These are phyloP conservation scores for Archips xylosteana DNA, from an alignment of 2,888 invertebrate species.

Conservation along the genomic window DNA sequence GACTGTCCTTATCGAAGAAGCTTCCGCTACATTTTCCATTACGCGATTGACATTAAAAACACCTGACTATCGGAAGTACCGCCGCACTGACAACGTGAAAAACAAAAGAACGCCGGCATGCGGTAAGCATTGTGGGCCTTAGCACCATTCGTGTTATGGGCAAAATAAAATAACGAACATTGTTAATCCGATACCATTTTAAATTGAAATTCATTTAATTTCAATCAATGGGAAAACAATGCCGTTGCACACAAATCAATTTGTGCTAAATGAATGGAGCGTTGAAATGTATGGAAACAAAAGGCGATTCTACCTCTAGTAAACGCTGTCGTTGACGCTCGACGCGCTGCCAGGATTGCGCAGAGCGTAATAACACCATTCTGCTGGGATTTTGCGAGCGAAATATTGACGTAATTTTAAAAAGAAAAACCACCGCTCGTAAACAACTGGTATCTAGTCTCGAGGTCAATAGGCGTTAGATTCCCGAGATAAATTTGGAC, in stretches of 20 bases:
- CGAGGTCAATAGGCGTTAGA: conserved; percentile 43
- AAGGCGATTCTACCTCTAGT: conserved; percentile 27
- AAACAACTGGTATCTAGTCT: conserved; percentile 41
- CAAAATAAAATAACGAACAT: not conserved
- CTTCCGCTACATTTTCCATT: conserved; percentile 15
- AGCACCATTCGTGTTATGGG: not conserved
- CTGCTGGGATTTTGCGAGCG: conserved; percentile 47
- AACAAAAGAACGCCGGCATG: not conserved
- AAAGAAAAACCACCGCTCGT: conserved; percentile 43
- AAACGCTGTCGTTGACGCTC: conserved; percentile 17
- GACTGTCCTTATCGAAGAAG: not conserved
- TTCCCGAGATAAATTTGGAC: conserved; percentile 29
- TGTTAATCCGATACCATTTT: conserved; percentile 12
- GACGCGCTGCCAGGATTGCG: conserved; percentile 22
- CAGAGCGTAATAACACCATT: conserved; percentile 50
- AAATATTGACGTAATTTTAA: conserved; percentile 45
- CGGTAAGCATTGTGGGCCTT: not conserved
- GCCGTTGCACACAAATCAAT: conserved; percentile 35
- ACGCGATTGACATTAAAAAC: conserved; percentile 26
- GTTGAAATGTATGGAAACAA: conserved; percentile 41
- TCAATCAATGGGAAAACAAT: conserved; percentile 41
- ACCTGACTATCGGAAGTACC: conserved; percentile 24
- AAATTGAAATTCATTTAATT: conserved; percentile 39
- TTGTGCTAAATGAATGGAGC: conserved; percentile 39
- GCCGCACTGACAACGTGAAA: conserved; percentile 11